Evolutionary conservation across 2,888 invertebrate genomes (phyloP).

Genomic region (Protonemura montana): DNA sequence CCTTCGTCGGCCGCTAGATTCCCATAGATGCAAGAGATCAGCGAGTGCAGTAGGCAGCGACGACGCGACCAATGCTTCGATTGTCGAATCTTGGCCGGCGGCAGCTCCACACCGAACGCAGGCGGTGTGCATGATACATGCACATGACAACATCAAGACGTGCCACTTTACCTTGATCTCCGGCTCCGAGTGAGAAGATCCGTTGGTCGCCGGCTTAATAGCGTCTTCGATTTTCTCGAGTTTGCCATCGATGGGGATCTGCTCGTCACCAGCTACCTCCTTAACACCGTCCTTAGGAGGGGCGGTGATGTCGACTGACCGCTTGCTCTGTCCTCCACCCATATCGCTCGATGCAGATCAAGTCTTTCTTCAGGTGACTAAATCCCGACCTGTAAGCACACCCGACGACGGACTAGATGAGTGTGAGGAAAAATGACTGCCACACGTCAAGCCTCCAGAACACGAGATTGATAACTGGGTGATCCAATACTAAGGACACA

Average conservation of each 20-base stretch:
- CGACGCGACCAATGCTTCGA: background rate
- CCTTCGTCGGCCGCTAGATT: no score
- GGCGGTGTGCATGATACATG: no score
- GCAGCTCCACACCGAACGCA: background rate
- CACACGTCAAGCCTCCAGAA: no score
- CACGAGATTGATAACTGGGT: no score
- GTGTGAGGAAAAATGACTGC: no score
- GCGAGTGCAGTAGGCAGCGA: background rate
- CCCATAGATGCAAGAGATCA: background rate
- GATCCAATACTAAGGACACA: no score
- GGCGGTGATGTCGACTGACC: conserved; percentile 86
- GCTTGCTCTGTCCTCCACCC: conserved; percentile 88
- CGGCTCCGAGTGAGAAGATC: conserved; percentile 53
- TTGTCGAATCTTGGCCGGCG: background rate
- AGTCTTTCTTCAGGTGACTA: background rate
- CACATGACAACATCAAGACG: no score
- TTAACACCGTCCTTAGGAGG: conserved; percentile 66
- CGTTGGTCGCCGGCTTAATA: conserved; percentile 79
- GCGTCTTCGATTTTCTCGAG: conserved; percentile 80
- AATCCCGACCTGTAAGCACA: background rate
- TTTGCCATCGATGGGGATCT: conserved; percentile 62
- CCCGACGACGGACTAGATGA: background rate
- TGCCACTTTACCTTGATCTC: conserved; percentile 50
- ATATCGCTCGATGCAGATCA: conserved; percentile 58
- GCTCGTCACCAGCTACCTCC: conserved; percentile 61